These are phyloP conservation scores for Florisuga fusca DNA, from an alignment of 2,797 vertebrate species.

Conservation along the genomic window DNA sequence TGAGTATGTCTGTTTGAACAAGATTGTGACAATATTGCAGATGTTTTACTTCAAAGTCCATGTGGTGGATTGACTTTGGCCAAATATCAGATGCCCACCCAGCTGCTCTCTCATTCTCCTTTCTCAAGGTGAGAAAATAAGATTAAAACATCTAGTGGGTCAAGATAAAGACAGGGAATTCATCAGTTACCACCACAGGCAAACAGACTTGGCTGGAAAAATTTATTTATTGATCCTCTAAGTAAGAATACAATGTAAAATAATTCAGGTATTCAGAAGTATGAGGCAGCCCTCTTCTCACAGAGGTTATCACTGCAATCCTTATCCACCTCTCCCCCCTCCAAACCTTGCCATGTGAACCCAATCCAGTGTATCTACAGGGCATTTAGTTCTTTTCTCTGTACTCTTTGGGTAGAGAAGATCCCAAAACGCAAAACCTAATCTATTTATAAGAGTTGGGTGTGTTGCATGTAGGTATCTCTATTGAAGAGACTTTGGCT, in stretches of 20 bases:
- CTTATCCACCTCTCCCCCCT: accelerated
- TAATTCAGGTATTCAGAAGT: background rate
- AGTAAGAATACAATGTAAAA: no score
- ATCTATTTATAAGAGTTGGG: background rate
- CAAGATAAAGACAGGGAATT: background rate
- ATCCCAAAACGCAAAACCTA: background rate
- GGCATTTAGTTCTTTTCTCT: background rate
- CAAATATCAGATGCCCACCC: background rate
- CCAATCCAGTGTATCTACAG: background rate
- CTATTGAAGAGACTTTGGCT: background rate
- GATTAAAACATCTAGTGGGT: background rate
- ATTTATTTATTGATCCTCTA: background rate
- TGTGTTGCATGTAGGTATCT: background rate
- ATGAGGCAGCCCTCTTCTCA: background rate
- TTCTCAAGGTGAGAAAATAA: background rate
- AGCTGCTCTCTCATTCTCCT: background rate
- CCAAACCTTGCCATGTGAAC: background rate
- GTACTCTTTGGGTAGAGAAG: accelerated
- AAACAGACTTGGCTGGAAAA: background rate
- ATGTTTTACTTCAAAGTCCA: background rate
- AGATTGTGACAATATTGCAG: background rate
- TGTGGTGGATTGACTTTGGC: background rate
- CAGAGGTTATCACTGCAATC: accelerated
- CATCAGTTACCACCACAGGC: accelerated
- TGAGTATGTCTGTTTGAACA: background rate